These are phyloP conservation scores for Octomys mimax DNA, from an alignment of 2,797 vertebrate species.

Conservation along the genomic window DNA sequence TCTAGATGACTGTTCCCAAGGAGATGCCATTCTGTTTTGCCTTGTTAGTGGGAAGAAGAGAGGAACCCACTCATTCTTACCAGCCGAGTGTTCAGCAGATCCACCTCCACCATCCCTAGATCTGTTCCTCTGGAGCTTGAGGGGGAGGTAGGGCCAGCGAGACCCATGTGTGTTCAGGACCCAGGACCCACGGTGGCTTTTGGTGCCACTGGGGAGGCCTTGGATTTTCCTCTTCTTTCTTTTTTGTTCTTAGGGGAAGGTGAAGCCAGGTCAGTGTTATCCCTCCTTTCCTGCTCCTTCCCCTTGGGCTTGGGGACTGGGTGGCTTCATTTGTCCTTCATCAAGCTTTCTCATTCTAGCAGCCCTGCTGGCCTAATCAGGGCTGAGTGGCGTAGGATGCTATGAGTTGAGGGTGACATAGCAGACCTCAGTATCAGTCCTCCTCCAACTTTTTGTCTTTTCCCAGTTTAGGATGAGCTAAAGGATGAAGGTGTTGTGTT, in stretches of 20 bases:
- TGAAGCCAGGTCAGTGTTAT: neutral
- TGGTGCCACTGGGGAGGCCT: neutral
- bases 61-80: conserved; percentile 67
- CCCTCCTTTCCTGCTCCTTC: neutral
- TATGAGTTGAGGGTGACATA: neutral
- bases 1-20: conserved; percentile 70
- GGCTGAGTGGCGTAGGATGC: conserved; percentile 8
- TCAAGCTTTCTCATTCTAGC: conserved; percentile 21
- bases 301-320: neutral
- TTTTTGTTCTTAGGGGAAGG: conserved; percentile 45
- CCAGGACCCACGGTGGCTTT: neutral
- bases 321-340: conserved; percentile 47
- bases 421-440: conserved; percentile 37
- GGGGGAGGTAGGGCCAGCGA: neutral
- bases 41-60: conserved; percentile 63
- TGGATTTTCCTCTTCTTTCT: conserved; percentile 57
- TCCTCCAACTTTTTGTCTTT: neutral
- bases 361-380: conserved; percentile 48
- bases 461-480: conserved; percentile 28
- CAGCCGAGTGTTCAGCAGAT: conserved; percentile 54
- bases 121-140: conserved; percentile 32
- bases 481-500: conserved; percentile 56
- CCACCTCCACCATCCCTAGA: conserved; percentile 45
- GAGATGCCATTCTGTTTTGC: conserved; percentile 62
- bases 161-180: neutral